Percentiles rank a stretch among this genome's conserved stretches.
Evolutionary conservation across 2,797 vertebrate genomes (phyloP).

Genomic region (Acanthurus leucopareius): DNA sequence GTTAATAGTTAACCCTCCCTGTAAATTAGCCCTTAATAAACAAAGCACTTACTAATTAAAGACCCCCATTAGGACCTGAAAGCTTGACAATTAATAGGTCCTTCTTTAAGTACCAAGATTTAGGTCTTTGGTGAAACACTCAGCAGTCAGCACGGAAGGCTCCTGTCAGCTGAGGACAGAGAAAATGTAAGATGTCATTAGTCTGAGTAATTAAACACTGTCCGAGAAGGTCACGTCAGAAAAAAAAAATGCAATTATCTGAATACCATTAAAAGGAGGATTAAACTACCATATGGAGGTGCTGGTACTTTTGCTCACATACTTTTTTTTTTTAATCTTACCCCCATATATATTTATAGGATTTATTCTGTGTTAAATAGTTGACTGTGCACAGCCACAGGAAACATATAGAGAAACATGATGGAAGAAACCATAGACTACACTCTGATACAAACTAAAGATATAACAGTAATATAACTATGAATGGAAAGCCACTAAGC

Average conservation of each 20-base stretch:
- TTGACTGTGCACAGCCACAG: too few relatives aligned
- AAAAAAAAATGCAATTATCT: background rate
- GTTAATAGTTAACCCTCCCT: background rate
- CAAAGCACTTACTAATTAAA: slow-evolving; percentile 41
- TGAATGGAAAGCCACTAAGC: too few relatives aligned
- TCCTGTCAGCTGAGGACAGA: slow-evolving; percentile 2
- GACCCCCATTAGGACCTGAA: slow-evolving; percentile 25
- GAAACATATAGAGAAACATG: too few relatives aligned
- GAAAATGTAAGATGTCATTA: background rate
- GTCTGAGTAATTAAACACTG: slow-evolving; percentile 10
- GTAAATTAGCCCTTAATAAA: slow-evolving; percentile 35
- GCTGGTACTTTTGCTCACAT: too few relatives aligned
- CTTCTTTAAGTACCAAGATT: slow-evolving; percentile 29
- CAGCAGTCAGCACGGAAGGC: slow-evolving; percentile 8
- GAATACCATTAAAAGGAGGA: too few relatives aligned
- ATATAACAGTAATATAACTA: too few relatives aligned
- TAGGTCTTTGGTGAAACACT: slow-evolving; percentile 21
- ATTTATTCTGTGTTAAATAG: too few relatives aligned
- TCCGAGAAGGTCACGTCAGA: background rate
- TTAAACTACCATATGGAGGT: too few relatives aligned
- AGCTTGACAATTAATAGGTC: slow-evolving; percentile 11
- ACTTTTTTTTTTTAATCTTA: too few relatives aligned
- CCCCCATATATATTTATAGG: too few relatives aligned
- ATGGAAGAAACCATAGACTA: too few relatives aligned
- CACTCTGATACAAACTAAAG: too few relatives aligned